A percentile compares a stretch with the other conserved stretches of the same genome.
phyloP scores from a whole-genome alignment of 1,140 invertebrate species.

The Temnothorax longispinosus region DNA sequence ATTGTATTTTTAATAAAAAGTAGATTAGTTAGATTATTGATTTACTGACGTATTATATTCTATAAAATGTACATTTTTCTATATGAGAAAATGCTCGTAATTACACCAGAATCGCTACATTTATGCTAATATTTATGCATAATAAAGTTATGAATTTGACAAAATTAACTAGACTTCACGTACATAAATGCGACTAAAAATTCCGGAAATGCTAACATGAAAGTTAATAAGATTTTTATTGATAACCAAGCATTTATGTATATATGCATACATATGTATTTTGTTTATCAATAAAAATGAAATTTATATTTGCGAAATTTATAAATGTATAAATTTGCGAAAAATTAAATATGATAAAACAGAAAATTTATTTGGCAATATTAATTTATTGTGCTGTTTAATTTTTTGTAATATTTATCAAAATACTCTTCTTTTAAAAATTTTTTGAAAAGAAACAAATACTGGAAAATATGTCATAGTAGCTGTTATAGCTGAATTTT shows the following conservation, averaged over 20 bases:
- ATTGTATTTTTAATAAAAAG: not conserved
- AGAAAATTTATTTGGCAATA: not conserved
- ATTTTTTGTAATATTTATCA: not conserved
- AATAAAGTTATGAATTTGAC: slow-evolving; percentile 1
- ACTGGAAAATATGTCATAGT: not conserved
- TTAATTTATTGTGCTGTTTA: not conserved
- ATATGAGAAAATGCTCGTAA: not conserved
- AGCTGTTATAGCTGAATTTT: not conserved
- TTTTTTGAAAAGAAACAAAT: not conserved
- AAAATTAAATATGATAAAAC: not conserved
- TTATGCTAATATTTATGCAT: slow-evolving; percentile 16
- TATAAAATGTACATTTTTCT: not conserved
- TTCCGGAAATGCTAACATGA: not conserved
- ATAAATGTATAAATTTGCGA: not conserved
- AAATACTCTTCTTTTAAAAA: not conserved
- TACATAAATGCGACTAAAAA: not conserved
- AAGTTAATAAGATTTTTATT: slow-evolving; percentile 1
- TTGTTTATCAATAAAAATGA: not conserved
- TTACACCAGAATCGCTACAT: not conserved
- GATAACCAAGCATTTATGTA: not conserved
- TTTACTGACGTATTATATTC: not conserved
- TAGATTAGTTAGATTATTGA: not conserved
- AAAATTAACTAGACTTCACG: not conserved
- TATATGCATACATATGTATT: not conserved
- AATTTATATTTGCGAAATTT: too few species aligned